Evolutionary conservation across 2,113 vertebrate species (phyloP).

Genomic region (Prochilodus magdalenae): DNA sequence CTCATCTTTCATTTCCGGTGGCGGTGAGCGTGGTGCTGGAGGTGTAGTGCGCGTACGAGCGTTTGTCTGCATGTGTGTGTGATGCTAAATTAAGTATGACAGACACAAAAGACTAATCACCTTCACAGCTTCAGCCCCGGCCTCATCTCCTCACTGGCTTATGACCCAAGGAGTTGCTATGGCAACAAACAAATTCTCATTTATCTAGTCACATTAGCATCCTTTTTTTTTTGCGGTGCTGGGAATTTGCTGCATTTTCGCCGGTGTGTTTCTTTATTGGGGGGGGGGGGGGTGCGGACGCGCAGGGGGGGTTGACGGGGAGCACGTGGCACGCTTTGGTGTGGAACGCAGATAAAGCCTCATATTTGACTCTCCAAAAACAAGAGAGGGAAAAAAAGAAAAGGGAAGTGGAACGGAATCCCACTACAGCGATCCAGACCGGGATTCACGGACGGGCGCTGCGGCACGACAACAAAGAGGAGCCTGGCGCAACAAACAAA

Average conservation of each 20-base stretch:
- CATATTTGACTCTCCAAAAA: background rate
- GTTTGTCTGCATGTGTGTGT: slow-evolving; percentile 7
- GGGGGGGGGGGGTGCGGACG: too few species aligned
- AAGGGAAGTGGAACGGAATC: background rate
- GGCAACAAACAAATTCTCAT: slow-evolving; percentile 89
- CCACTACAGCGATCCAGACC: slow-evolving; percentile 20
- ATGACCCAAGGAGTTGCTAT: slow-evolving; percentile 87
- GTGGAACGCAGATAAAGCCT: slow-evolving; percentile 23
- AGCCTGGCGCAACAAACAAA: slow-evolving; percentile 45
- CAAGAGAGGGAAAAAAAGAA: background rate
- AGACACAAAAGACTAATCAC: slow-evolving; percentile 91
- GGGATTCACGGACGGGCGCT: slow-evolving; percentile 6
- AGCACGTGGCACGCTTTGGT: slow-evolving; percentile 21
- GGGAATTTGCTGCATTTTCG: slow-evolving; percentile 45
- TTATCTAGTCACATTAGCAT: slow-evolving; percentile 82
- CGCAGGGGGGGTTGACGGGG: slow-evolving; percentile 10
- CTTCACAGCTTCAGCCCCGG: slow-evolving; percentile 84
- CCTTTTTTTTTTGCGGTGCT: slow-evolving; percentile 56
- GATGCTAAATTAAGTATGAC: slow-evolving; percentile 90
- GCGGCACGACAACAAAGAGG: slow-evolving; percentile 27
- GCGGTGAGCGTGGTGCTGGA: slow-evolving; percentile 37
- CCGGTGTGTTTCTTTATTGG: slow-evolving; percentile 9
- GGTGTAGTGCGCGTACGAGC: slow-evolving; percentile 31
- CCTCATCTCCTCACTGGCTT: slow-evolving; percentile 85
- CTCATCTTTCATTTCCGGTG: slow-evolving; percentile 56